Percentiles rank a stretch among this genome's conserved stretches.
These are phyloP conservation scores for Urosaurus nigricauda DNA, from an alignment of 2,797 vertebrate species.

Conservation along the genomic window DNA sequence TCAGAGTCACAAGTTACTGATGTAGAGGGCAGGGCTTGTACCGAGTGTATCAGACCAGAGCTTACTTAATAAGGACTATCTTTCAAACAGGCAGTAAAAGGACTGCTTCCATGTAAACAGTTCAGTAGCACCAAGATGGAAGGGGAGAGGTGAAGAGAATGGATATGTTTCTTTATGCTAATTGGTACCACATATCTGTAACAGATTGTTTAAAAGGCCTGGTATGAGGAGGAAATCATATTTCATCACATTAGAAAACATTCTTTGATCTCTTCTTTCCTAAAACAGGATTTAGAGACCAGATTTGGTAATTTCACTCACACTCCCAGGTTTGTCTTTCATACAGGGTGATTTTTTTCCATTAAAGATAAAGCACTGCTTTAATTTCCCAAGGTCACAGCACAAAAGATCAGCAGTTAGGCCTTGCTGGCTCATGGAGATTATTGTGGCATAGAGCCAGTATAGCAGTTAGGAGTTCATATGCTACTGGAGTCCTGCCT, in stretches of 20 bases:
- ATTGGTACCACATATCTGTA: not conserved
- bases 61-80: slow-evolving; percentile 18
- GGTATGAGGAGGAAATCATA: not conserved
- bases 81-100: slow-evolving; percentile 52
- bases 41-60: slow-evolving; percentile 36
- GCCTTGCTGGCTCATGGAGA: not conserved
- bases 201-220: not conserved
- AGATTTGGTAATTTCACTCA: not conserved
- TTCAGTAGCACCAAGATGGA: slow-evolving; percentile 72
- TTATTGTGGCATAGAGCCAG: not conserved
- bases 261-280: not conserved
- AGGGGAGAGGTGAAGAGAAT: not conserved
- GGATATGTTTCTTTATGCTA: slow-evolving; percentile 12
- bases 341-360: not conserved
- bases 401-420: not conserved
- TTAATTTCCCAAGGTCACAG: not conserved
- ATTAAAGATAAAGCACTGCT: not conserved
- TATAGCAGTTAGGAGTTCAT: not conserved
- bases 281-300: not conserved
- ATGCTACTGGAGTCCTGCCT: not conserved
- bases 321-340: not conserved
- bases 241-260: slow-evolving; percentile 25
- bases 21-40: slow-evolving; percentile 33
- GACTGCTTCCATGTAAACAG: slow-evolving; percentile 47
- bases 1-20: slow-evolving; percentile 41